Percentiles rank a stretch among this genome's conserved stretches.
Conservation (phyloP, 2,888 invertebrate genomes). For the Notodonta ziczac region DNA sequence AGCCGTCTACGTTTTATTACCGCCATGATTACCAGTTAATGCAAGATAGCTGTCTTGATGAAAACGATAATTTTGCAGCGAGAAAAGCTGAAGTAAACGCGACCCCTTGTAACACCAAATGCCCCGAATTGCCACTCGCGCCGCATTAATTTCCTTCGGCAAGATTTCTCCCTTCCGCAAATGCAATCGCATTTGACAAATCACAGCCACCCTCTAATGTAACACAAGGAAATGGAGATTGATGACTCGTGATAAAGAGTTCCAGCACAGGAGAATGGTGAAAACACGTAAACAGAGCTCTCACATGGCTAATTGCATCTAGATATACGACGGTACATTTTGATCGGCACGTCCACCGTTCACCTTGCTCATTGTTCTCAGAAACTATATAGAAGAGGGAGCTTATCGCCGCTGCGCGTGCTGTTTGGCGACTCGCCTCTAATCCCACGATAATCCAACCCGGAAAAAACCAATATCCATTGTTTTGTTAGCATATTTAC, state of each 20-base stretch:
- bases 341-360: conserved; percentile 51
- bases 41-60: conserved; percentile 47
- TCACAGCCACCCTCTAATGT: conserved; percentile 47
- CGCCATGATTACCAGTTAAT: conserved; percentile 40
- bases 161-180: conserved; percentile 48
- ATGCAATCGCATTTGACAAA: conserved; percentile 53
- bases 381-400: conserved; percentile 42
- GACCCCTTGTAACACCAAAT: conserved; percentile 42
- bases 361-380: conserved; percentile 55
- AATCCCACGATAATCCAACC: conserved; percentile 76
- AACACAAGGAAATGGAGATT: conserved; percentile 55
- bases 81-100: conserved; percentile 44
- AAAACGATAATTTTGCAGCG: conserved; percentile 47
- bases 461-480: conserved; percentile 77
- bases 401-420: conserved; percentile 68
- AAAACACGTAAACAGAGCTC: conserved; percentile 61
- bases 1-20: conserved; percentile 43
- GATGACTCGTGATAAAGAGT: conserved; percentile 59
- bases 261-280: conserved; percentile 55
- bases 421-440: conserved; percentile 53
- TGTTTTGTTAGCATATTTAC: conserved; percentile 73
- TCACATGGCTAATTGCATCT: conserved; percentile 65
- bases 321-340: conserved; percentile 49
- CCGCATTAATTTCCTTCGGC: conserved; percentile 44
- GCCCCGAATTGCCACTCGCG: conserved; percentile 50